Evolutionary conservation across 2,888 invertebrate genomes (phyloP), one percentile per base, ranked within the genome.

Genomic region (Leucophora obtusa): DNA sequence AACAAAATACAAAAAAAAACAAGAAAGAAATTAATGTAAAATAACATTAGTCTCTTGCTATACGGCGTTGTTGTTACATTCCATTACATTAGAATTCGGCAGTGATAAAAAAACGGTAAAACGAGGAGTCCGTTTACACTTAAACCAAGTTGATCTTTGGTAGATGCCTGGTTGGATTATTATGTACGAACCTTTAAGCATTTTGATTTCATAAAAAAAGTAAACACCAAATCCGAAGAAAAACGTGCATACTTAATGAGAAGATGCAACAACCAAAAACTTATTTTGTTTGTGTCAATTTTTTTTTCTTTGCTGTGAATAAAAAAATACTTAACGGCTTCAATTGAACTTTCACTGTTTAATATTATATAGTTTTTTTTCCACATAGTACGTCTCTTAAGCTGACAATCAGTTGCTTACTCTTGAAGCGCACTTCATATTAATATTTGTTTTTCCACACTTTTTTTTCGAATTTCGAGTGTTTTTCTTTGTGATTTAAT

Each of bases 311-410:
- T 18, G 51, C 24, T 53, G 43, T 50, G n/a, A 62, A 59, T 62
- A 62, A 62, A 69, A 53, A 70, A 60, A 74, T 66, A 66, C 51
- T 74, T 79, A 71, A 74, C 70, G 71, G 76, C 50, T 53, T 38
- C 69, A 59, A 76, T 69, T 76, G 80, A 77, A 77, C 81, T 81
- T 81, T 81, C 81, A 77, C 81, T 81, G 69, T 66, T 77, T 53
- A 77, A 77, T 59, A 66, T 71, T 47, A n/a, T n/a, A 47, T n/a
- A n/a, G 43, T 47, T 47, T 47, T 47, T 47, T 47, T n/a, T 47
- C 28, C 28, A 56, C 28, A 24, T 43, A 43, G 43, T 43, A 1
- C 7, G 8, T 38, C 14, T 38, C 5, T n/a, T 14, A 14, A 47
- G n/a, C 43, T 47, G 43, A n/a, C 43, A 47, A n/a, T n/a, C 14